Evolutionary conservation across 2,113 vertebrate genomes (phyloP).

Genomic region (Chauna torquata): DNA sequence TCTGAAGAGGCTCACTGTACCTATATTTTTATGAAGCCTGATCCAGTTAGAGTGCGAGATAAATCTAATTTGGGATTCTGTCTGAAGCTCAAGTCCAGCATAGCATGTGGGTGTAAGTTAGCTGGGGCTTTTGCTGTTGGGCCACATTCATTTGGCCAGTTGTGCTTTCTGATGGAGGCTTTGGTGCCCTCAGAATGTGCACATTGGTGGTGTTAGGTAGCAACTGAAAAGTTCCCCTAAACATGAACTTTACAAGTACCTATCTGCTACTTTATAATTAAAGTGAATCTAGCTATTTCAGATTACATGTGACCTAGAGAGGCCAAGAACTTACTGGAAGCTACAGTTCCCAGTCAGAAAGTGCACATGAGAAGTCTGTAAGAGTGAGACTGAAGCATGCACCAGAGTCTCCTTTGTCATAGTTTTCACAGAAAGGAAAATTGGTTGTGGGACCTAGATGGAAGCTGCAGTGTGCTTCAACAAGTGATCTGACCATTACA

Average conservation of each 20-base stretch:
- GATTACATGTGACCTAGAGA: not conserved
- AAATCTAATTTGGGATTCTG: not conserved
- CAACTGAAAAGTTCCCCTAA: not conserved
- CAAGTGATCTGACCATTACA: not conserved
- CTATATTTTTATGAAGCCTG: not conserved
- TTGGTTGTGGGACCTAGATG: not conserved
- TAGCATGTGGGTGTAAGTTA: not conserved
- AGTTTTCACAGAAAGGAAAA: not conserved
- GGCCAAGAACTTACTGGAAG: not conserved
- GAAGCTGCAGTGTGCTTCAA: not conserved
- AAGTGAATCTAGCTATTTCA: not conserved
- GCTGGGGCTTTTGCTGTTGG: not conserved
- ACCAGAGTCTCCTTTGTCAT: not conserved
- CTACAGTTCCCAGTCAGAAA: not conserved
- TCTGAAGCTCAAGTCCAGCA: rapidly evolving
- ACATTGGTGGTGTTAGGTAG: rapidly evolving
- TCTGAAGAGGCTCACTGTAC: not conserved
- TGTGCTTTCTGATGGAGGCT: not conserved
- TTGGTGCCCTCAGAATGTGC: not conserved
- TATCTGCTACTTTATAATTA: too few species aligned
- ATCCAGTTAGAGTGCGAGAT: not conserved
- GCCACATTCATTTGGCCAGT: rapidly evolving
- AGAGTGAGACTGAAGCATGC: not conserved
- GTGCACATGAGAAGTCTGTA: not conserved
- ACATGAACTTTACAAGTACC: rapidly evolving